Evolutionary conservation across 1,140 invertebrate species (phyloP).

Genomic region (Leucophenga varia): DNA sequence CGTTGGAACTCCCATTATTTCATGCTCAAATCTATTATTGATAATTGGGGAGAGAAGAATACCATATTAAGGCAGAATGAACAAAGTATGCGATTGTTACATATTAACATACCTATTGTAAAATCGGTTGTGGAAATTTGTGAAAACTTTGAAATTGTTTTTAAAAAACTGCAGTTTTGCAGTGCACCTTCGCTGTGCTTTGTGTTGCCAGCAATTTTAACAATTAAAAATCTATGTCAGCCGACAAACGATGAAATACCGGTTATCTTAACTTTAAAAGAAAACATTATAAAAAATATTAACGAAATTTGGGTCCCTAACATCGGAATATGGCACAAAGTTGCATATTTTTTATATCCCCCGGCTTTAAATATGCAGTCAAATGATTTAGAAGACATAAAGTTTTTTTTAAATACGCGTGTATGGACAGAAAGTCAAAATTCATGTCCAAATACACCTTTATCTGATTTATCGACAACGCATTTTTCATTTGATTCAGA

Average conservation of each 20-base stretch:
- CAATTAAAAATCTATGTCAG: constrained; percentile 12
- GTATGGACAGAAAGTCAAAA: background rate
- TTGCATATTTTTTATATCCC: constrained; percentile 17
- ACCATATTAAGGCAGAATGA: constrained; percentile 8
- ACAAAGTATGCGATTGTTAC: constrained; percentile 1
- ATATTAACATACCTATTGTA: constrained; percentile 4
- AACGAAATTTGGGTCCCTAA: constrained; percentile 12
- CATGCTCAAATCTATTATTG: constrained; percentile 13
- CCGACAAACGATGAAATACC: constrained; percentile 6
- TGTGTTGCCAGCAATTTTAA: constrained; percentile 18
- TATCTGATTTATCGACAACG: background rate
- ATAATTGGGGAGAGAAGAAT: constrained; percentile 8
- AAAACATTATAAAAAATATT: constrained; percentile 6
- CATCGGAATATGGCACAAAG: constrained; percentile 12
- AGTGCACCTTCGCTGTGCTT: constrained; percentile 20
- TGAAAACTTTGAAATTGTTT: constrained; percentile 21
- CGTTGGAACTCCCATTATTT: constrained; percentile 16
- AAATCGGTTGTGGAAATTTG: constrained; percentile 10
- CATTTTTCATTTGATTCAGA: background rate
- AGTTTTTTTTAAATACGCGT: constrained; percentile 2
- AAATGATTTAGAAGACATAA: constrained; percentile 4
- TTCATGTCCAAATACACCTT: background rate
- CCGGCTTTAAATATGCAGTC: constrained; percentile 12
- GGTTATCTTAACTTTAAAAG: constrained; percentile 16
- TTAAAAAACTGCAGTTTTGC: constrained; percentile 16